Base-by-base conservation (phyloP, 1,140 invertebrate genomes). In the Halyomorpha halys region DNA sequence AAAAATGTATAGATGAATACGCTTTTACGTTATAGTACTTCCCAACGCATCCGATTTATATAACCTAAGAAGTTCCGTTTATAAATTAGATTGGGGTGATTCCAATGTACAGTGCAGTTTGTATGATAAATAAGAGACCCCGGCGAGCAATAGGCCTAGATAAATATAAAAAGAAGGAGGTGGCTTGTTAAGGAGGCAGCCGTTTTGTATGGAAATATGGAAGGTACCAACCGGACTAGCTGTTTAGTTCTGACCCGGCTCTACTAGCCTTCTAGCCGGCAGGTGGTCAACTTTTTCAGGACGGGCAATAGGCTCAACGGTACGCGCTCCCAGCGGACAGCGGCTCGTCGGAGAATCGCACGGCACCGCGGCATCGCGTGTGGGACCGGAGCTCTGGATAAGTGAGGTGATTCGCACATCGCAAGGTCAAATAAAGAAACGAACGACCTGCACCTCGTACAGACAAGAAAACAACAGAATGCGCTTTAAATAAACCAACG, bases 81-180 rank as follows among this genome's bases (percentile, higher is more conserved):
- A 49, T 49, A 18, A 49, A 49, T 49, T 49, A 49, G 47, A 19
- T 49, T 49, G 47, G 34, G 21, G n/a, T 49, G 21, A 49, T 49
- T 49, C 47, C 47, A 16, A 39, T 18, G 47, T 49, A 21, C 21
- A 21, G 47, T 21, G 47, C 21, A 5, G 47, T 49, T 49, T 49
- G 47, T 49, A 49, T 49, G 47, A 49, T 49, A 49, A 49, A 18
- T 21, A 49, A 21, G n/a, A 49, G 47, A 16, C 1, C 47, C 11
- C 47, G n/a, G 47, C 6, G 47, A 39, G 34, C 34, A 39, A 39
- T 39, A 39, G 34, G 34, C 34, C 34, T 39, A 39, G 47, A 21
- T 49, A 49, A 49, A 49, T 49, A 49, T 49, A 49, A 49, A 49
- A 49, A 49, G 47, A 49, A 49, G 47, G 47, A 49, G 47, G 47